Percentiles rank a stretch among this genome's conserved stretches.
Conservation (phyloP, 2,797 vertebrate species). For the Rhyacichthys aspro region DNA sequence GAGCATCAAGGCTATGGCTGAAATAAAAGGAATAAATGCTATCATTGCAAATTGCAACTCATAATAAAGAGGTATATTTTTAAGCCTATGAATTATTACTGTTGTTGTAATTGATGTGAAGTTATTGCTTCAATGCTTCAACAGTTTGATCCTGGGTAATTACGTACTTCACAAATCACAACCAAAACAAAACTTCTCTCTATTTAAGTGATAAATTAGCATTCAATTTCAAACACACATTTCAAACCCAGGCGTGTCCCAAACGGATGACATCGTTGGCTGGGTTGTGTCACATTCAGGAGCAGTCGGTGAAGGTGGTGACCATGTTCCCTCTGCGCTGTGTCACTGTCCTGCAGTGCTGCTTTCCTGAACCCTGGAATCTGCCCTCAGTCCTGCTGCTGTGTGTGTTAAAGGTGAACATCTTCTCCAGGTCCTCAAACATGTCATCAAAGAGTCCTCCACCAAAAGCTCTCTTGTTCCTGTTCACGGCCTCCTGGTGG, state of each 20-base stretch:
- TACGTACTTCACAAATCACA: constrained; percentile 37
- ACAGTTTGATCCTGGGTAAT: constrained; percentile 56
- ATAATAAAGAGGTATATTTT: constrained; percentile 32
- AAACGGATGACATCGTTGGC: background rate
- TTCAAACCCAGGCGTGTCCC: constrained; percentile 25
- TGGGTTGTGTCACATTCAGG: constrained; percentile 43
- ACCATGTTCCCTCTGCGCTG: constrained; percentile 97
- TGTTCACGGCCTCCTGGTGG: constrained; percentile 61
- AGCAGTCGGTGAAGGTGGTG: constrained; percentile 91
- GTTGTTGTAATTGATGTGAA: constrained; percentile 16
- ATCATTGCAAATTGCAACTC: background rate
- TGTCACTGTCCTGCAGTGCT: constrained; percentile 96
- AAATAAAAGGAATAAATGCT: background rate
- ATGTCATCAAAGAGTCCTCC: constrained; percentile 88
- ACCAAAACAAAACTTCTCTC: constrained; percentile 35
- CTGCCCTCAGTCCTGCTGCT: constrained; percentile 81
- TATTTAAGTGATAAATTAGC: constrained; percentile 64
- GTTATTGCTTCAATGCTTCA: constrained; percentile 65
- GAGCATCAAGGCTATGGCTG: constrained; percentile 1
- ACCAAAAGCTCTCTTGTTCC: constrained; percentile 62
- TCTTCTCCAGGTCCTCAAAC: constrained; percentile 97
- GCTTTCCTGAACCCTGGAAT: constrained; percentile 89
- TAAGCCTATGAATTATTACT: constrained; percentile 15
- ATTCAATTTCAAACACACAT: constrained; percentile 49
- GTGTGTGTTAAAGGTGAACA: constrained; percentile 92